These are phyloP conservation scores for Salticus scenicus DNA, from an alignment of 2,888 invertebrate genomes.

Conservation along the genomic window DNA sequence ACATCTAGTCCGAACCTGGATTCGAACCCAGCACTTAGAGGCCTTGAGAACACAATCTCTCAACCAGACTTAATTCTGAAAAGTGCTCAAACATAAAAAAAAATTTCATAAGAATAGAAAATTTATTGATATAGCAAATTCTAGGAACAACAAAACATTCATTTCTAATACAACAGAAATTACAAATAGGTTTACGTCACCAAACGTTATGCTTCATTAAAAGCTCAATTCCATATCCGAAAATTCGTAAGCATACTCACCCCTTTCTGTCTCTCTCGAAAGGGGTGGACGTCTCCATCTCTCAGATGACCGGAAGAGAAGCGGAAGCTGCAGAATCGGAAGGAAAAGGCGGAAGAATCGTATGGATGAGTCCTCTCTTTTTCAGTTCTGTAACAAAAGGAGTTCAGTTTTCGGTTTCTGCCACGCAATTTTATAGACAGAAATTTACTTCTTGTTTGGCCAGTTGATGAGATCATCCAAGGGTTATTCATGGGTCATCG, in stretches of 20 bases:
- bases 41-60: too few relatives aligned
- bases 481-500: too few relatives aligned
- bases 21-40: too few relatives aligned
- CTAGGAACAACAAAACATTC: too few relatives aligned
- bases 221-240: not conserved
- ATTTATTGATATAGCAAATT: too few relatives aligned
- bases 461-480: not conserved
- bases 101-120: too few relatives aligned
- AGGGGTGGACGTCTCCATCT: not conserved
- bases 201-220: not conserved
- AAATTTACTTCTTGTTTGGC: not conserved
- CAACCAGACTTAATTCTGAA: too few relatives aligned
- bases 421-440: too few relatives aligned
- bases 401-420: not conserved
- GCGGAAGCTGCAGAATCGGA: not conserved
- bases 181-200: not conserved
- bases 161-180: too few relatives aligned
- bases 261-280: not conserved
- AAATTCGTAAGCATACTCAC: not conserved
- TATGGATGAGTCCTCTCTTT: not conserved
- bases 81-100: too few relatives aligned
- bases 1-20: too few relatives aligned
- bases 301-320: not conserved
- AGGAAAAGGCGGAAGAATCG: conserved; percentile 4
- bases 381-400: too few relatives aligned